These are phyloP conservation scores for Drosophila vallismaia DNA, from an alignment of 2,888 invertebrate species.

Conservation along the genomic window DNA sequence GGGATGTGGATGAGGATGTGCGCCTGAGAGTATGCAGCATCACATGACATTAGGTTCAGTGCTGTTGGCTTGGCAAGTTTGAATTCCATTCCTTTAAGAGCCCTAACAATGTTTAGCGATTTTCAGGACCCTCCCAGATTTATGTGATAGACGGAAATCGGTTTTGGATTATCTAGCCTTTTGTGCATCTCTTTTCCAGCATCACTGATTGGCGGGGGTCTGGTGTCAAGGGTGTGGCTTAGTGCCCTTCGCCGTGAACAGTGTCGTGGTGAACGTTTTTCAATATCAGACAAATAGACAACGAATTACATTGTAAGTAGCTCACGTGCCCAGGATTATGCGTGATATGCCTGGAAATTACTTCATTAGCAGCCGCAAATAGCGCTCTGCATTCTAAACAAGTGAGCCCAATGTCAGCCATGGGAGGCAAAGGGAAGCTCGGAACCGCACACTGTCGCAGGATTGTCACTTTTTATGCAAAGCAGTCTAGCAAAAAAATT, in stretches of 20 bases:
- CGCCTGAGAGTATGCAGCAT: slow-evolving; percentile 64
- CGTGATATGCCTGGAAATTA: slow-evolving; percentile 79
- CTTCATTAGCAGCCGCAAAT: slow-evolving; percentile 80
- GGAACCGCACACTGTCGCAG: slow-evolving; percentile 2
- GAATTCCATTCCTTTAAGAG: neutral
- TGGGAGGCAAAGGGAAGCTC: neutral
- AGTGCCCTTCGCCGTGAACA: slow-evolving; percentile 17
- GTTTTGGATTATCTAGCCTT: too few species aligned
- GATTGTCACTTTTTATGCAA: slow-evolving; percentile 73
- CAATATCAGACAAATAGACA: slow-evolving; percentile 80
- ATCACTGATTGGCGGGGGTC: slow-evolving; percentile 16
- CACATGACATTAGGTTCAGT: slow-evolving; percentile 37
- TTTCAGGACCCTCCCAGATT: neutral
- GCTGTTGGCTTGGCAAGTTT: slow-evolving; percentile 13
- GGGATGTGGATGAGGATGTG: slow-evolving; percentile 4
- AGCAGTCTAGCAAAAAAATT: slow-evolving; percentile 57
- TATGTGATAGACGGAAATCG: too few species aligned
- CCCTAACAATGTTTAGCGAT: neutral
- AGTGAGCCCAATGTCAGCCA: slow-evolving; percentile 30
- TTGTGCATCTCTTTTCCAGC: neutral
- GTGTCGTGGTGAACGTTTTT: slow-evolving; percentile 53
- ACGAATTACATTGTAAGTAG: slow-evolving; percentile 80
- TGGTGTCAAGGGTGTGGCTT: slow-evolving; percentile 17
- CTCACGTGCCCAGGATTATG: slow-evolving; percentile 79
- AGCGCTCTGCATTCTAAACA: slow-evolving; percentile 74